These are phyloP conservation scores for Platycheirus rosarum DNA, from an alignment of 2,888 invertebrate species.

Conservation along the genomic window DNA sequence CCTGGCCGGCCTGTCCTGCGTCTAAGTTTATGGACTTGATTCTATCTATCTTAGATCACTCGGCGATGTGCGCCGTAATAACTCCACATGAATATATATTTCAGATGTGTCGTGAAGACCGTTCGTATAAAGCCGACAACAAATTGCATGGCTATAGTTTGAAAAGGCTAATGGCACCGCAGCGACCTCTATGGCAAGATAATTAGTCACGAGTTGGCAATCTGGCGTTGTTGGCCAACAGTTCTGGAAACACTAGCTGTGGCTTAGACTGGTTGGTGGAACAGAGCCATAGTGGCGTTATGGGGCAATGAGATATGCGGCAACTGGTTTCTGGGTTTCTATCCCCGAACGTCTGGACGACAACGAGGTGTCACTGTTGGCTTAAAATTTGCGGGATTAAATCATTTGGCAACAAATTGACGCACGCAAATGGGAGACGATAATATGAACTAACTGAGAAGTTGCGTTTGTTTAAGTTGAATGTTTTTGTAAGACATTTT, in stretches of 20 bases:
- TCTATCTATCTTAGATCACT: conserved; percentile 57
- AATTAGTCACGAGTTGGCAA: conserved; percentile 69
- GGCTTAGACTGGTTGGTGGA: conserved; percentile 10
- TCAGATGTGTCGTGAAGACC: conserved; percentile 36
- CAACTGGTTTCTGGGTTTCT: conserved; percentile 49
- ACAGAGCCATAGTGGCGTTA: conserved; percentile 3
- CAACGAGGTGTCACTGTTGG: conserved; percentile 58
- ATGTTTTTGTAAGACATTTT: conserved; percentile 41
- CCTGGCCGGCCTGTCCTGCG: conserved; percentile 28
- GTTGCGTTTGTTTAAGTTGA: conserved; percentile 35
- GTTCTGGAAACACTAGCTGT: conserved; percentile 43
- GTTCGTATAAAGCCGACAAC: conserved; percentile 59
- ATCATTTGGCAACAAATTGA: conserved; percentile 55
- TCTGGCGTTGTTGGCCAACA: conserved; percentile 42
- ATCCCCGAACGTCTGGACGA: background rate
- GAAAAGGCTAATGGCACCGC: conserved; percentile 66
- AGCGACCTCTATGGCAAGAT: conserved; percentile 68
- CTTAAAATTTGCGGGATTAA: conserved; percentile 60
- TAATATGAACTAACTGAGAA: conserved; percentile 2
- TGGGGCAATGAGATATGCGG: conserved; percentile 19
- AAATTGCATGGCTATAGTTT: conserved; percentile 63
- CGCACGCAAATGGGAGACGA: conserved; percentile 38
- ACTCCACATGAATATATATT: conserved; percentile 34
- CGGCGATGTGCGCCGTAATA: conserved; percentile 51
- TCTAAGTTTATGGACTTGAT: conserved; percentile 61